Conservation (phyloP, 2,113 vertebrate genomes). For the Scomber japonicus region DNA sequence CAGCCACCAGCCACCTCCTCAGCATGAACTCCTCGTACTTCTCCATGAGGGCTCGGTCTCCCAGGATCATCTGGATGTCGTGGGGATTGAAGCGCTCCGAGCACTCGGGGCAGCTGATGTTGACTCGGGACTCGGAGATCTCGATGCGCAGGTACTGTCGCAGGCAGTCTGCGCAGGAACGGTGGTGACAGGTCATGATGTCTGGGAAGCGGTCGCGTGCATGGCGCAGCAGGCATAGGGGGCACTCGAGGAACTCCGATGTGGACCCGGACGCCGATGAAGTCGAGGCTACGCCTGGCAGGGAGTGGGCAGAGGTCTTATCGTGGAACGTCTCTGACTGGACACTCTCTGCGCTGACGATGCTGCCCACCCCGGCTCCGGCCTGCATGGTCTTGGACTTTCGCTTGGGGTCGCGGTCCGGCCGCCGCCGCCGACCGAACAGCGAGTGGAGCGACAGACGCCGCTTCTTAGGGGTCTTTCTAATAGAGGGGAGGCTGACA, state of each 20-base stretch:
- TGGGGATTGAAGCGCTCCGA: slow-evolving; percentile 97
- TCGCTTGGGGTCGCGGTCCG: slow-evolving; percentile 87
- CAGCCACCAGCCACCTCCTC: slow-evolving; percentile 94
- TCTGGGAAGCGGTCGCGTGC: slow-evolving; percentile 95
- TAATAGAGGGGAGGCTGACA: slow-evolving; percentile 93
- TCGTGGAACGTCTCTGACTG: slow-evolving; percentile 89
- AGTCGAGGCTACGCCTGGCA: slow-evolving; percentile 76
- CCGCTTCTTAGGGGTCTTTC: slow-evolving; percentile 96
- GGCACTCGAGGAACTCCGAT: slow-evolving; percentile 94
- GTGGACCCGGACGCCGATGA: slow-evolving; percentile 49
- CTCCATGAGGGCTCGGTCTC: slow-evolving; percentile 95
- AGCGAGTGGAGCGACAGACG: slow-evolving; percentile 93
- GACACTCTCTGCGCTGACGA: slow-evolving; percentile 91
- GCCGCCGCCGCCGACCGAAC: slow-evolving; percentile 88
- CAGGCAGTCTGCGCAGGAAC: slow-evolving; percentile 97
- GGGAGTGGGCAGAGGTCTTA: slow-evolving; percentile 71
- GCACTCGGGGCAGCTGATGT: slow-evolving; percentile 99
- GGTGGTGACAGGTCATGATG: slow-evolving; percentile 98
- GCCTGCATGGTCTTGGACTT: slow-evolving; percentile 87
- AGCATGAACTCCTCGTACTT: slow-evolving; percentile 99
- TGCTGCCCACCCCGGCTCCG: slow-evolving; percentile 84
- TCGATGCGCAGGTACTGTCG: slow-evolving; percentile 98
- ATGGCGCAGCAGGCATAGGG: slow-evolving; percentile 94
- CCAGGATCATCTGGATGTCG: slow-evolving; percentile 96
- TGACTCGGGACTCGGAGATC: slow-evolving; percentile 97